Conservation (phyloP, 2,113 vertebrate species). For the Labrus mixtus region DNA sequence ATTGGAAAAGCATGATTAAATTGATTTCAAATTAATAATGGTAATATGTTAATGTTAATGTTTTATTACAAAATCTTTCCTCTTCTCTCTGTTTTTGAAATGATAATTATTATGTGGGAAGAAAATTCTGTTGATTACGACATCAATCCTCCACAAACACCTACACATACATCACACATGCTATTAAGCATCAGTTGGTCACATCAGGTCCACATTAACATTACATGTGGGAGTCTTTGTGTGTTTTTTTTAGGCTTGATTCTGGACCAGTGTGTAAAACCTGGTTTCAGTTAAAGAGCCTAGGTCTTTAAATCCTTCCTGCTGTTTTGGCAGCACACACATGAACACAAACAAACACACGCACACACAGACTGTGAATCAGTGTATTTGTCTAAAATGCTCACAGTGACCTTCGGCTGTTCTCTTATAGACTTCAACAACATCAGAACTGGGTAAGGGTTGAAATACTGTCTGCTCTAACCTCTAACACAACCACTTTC, state of each 20-base stretch:
- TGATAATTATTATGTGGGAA: background rate
- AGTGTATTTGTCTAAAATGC: slow-evolving; percentile 32
- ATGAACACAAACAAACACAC: too few species aligned
- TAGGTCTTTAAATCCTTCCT: slow-evolving; percentile 47
- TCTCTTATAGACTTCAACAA: slow-evolving; percentile 60
- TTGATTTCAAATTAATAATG: too few species aligned
- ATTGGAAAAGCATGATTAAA: too few species aligned
- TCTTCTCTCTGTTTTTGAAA: background rate
- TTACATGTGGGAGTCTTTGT: slow-evolving; percentile 1
- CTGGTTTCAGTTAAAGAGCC: background rate
- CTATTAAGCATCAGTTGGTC: background rate
- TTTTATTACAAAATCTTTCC: background rate
- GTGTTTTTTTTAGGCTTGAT: slow-evolving; percentile 14
- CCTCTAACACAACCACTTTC: slow-evolving; percentile 49
- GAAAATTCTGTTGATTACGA: background rate
- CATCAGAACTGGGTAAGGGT: slow-evolving; percentile 66
- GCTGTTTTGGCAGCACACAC: slow-evolving; percentile 23
- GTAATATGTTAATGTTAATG: too few species aligned
- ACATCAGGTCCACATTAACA: background rate
- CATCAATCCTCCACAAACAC: background rate
- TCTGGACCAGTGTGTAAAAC: slow-evolving; percentile 33
- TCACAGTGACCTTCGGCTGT: slow-evolving; percentile 42
- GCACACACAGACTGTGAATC: background rate
- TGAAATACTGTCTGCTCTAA: slow-evolving; percentile 47
- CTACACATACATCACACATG: background rate